Conservation (phyloP, 92 coral and sea anemone genomes). For the Parazoanthus atlanticus region DNA sequence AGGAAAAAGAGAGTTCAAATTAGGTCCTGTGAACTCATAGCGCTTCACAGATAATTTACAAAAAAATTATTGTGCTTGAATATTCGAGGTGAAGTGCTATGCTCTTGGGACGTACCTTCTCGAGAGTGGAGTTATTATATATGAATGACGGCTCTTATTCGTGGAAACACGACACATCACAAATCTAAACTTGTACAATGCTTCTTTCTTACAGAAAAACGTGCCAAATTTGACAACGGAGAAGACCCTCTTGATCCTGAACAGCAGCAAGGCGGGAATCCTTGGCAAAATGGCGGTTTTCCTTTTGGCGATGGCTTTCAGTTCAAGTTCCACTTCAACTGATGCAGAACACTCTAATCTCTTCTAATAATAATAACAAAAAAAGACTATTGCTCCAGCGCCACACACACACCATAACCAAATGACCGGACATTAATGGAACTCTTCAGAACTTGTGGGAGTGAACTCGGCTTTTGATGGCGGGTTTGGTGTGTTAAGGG, state of each 20-base stretch:
- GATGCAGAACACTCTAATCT: background rate
- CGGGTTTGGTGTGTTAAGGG: too few species aligned
- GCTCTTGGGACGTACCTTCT: too few species aligned
- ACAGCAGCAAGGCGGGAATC: constrained; percentile 84
- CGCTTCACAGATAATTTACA: too few species aligned
- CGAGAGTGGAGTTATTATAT: too few species aligned
- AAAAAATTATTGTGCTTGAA: too few species aligned
- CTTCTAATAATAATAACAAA: background rate
- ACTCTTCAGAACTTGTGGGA: background rate
- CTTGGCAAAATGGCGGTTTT: constrained; percentile 90
- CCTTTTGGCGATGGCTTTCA: constrained; percentile 97
- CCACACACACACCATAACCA: background rate
- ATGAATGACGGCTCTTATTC: too few species aligned
- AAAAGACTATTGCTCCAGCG: constrained; percentile 5
- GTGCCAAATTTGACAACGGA: constrained; percentile 92
- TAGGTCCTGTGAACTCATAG: too few species aligned
- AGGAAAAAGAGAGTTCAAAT: too few species aligned
- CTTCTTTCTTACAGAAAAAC: constrained; percentile 73
- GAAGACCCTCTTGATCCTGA: constrained; percentile 99
- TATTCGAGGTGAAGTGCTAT: too few species aligned
- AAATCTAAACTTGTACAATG: background rate
- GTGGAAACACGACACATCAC: background rate
- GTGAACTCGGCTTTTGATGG: background rate
- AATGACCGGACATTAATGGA: background rate
- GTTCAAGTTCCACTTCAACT: constrained; percentile 98